These are phyloP conservation scores for Lumbricus terrestris DNA, from an alignment of 2,888 invertebrate genomes.

Conservation along the genomic window DNA sequence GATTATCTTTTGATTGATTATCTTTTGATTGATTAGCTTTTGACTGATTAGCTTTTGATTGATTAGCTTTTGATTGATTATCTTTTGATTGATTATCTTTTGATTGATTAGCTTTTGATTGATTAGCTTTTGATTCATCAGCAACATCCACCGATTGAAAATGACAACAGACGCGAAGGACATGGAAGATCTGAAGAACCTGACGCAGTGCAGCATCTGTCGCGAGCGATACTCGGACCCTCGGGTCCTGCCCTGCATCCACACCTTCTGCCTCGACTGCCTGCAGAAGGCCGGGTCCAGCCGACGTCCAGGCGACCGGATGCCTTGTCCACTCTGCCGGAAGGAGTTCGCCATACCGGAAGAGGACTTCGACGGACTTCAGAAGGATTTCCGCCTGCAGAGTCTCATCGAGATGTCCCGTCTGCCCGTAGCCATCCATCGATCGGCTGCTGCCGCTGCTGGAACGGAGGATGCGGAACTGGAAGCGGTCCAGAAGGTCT, in stretches of 20 bases:
- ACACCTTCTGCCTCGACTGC: constrained; percentile 24
- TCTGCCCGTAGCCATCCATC: not conserved
- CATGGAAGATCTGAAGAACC: not conserved
- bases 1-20: too few species aligned
- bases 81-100: too few species aligned
- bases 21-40: too few species aligned
- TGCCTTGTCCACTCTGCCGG: constrained; percentile 22
- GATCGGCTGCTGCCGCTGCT: not conserved
- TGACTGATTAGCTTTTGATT: too few species aligned
- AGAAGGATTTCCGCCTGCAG: constrained; percentile 12
- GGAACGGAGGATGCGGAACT: not conserved
- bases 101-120: too few species aligned
- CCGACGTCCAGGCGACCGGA: constrained; percentile 10
- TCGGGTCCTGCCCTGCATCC: constrained; percentile 16
- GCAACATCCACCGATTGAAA: too few species aligned
- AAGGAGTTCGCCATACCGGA: constrained; percentile 23
- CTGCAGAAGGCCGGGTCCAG: constrained; percentile 17
- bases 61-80: too few species aligned
- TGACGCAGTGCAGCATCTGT: constrained; percentile 20
- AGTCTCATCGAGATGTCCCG: constrained; percentile 4
- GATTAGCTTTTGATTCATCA: not conserved
- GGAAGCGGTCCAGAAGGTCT: not conserved
- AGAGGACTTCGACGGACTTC: not conserved
- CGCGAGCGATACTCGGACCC: constrained; percentile 15
- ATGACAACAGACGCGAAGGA: not conserved